Conservation (phyloP, 2,797 vertebrate genomes). For the Cyprinella venusta region DNA sequence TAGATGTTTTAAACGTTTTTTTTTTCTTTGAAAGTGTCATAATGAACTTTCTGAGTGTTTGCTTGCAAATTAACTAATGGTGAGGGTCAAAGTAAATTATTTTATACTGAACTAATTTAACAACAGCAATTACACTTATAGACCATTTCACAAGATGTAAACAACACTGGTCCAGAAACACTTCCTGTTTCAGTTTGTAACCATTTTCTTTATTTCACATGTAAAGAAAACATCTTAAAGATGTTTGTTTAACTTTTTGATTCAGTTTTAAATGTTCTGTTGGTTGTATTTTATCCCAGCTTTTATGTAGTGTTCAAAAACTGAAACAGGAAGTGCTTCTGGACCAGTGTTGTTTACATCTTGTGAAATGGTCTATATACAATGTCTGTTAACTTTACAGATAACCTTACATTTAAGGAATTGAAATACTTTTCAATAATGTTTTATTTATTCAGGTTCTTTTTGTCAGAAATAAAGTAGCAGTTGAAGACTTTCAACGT, state of each 20-base stretch:
- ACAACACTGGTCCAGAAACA: too few relatives aligned
- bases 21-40: background rate
- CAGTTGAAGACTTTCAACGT: background rate
- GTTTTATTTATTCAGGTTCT: background rate
- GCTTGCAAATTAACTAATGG: background rate
- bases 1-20: background rate
- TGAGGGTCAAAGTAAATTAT: background rate
- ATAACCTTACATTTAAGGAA: background rate
- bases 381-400: background rate
- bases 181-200: too few relatives aligned
- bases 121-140: background rate
- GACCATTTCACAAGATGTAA: too few relatives aligned
- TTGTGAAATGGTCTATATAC: too few relatives aligned
- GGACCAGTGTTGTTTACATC: too few relatives aligned
- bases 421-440: background rate
- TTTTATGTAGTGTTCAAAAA: too few relatives aligned
- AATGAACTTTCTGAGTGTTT: background rate
- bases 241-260: too few relatives aligned
- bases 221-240: too few relatives aligned
- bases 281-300: too few relatives aligned
- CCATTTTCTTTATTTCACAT: too few relatives aligned
- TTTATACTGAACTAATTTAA: background rate
- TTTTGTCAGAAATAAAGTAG: background rate
- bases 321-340: too few relatives aligned
- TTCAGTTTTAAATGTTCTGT: too few relatives aligned